Base-by-base conservation (phyloP, 2,113 vertebrate species). In the Caloenas nicobarica region DNA sequence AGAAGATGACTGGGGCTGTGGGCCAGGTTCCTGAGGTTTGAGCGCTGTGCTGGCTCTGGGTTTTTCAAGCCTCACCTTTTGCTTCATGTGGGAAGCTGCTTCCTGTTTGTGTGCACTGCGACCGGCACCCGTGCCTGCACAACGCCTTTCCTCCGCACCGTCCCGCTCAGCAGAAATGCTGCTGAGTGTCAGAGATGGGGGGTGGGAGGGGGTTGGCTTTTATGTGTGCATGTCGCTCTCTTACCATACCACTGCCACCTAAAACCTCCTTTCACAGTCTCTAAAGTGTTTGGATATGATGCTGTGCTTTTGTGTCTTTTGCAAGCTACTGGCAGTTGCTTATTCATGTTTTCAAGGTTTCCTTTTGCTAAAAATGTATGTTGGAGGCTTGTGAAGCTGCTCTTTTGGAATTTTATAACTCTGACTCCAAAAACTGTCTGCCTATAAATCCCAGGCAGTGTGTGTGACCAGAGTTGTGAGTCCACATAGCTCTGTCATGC, bases 381-480 rank as follows among this genome's bases (percentile, higher is more conserved):
- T 17, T 29, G 11, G 29, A 40, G 31, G 28, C 25, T 83, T 0
- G 0, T 17, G n/a, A 73, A 73, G 74, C 25, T 11, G 7, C 60
- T 79, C 3, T 38, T 13, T 42, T 89, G 48, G 38, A 76, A 38
- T 13, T 88, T 42, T 50, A 38, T 38, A 33, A 36, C 73, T 58
- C 40, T 60, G 53, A 88, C 53, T 16, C 19, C 40, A 13, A 18
- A 17, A 69, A 24, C 7, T 40, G 38, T 58, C 60, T 68, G 42
- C 23, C 64, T 89, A 10, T 8, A 50, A 64, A 25, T 44, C 42
- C 26, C 0, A 0, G 28, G 38, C 78, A 2, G 0, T 8, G 3
- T 13, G 11, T 13, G 9, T 88, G 70, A 61, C 48, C 2, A 2
- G 53, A 64, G 16, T 6, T 72, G 22, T 6, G 16, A 44, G 65